These are phyloP conservation scores for Apotomis turbidana DNA, from an alignment of 2,888 invertebrate genomes.

Conservation along the genomic window DNA sequence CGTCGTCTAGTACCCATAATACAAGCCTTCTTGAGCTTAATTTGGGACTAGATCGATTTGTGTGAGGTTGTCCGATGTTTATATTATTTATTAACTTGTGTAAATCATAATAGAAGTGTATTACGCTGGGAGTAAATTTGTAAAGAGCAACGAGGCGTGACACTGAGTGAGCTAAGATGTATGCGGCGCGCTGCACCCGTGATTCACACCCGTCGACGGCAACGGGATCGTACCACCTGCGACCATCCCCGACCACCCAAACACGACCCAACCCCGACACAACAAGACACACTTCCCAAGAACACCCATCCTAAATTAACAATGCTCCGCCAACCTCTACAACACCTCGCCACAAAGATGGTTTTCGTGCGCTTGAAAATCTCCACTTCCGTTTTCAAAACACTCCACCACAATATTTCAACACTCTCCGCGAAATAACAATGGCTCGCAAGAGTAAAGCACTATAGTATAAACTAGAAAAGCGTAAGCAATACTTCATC, in stretches of 20 bases:
- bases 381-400: conserved; percentile 56
- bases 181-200: conserved; percentile 74
- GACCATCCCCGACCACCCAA: conserved; percentile 50
- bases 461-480: conserved; percentile 69
- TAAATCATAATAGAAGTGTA: conserved; percentile 44
- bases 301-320: conserved; percentile 55
- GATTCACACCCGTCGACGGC: conserved; percentile 67
- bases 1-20: too few species aligned
- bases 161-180: conserved; percentile 72
- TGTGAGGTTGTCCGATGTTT: too few species aligned
- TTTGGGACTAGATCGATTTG: too few species aligned
- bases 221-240: conserved; percentile 71
- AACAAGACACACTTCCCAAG: conserved; percentile 51
- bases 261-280: conserved; percentile 47
- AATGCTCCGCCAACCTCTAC: conserved; percentile 57
- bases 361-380: conserved; percentile 58
- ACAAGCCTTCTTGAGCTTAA: too few species aligned
- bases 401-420: conserved; percentile 74
- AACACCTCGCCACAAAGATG: conserved; percentile 62
- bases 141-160: conserved; percentile 68
- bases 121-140: conserved; percentile 50
- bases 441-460: conserved; percentile 69
- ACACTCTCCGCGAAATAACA: conserved; percentile 77
- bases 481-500: conserved; percentile 70
- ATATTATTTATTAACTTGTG: too few species aligned